These are phyloP conservation scores for Daboia siamensis DNA, from an alignment of 2,113 vertebrate genomes.

Conservation along the genomic window DNA sequence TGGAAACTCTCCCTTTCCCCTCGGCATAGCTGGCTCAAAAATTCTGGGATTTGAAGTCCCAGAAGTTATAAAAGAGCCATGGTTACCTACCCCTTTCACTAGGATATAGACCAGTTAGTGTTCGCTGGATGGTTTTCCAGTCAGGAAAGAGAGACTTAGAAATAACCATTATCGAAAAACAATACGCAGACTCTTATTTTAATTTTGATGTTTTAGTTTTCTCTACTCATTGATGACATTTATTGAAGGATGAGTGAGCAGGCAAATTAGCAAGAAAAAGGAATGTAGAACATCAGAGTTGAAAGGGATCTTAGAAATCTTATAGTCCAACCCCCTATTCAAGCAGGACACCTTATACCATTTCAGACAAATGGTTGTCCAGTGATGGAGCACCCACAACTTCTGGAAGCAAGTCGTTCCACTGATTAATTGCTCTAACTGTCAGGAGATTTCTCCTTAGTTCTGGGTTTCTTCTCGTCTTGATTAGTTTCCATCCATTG, in stretches of 20 bases:
- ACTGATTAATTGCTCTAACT: background rate
- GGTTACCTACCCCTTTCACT: background rate
- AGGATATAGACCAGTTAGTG: background rate
- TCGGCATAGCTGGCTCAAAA: too few relatives aligned
- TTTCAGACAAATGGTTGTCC: background rate
- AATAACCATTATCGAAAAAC: background rate
- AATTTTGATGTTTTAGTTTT: background rate
- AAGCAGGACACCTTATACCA: background rate
- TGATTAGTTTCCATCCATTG: background rate
- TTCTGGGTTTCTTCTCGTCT: background rate
- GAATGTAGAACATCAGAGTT: background rate
- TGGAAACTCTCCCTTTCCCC: too few relatives aligned
- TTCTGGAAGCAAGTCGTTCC: background rate
- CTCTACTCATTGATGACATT: background rate
- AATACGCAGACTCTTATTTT: background rate
- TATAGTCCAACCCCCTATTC: background rate
- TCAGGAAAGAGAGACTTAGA: background rate
- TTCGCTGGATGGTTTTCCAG: background rate
- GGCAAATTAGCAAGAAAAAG: background rate
- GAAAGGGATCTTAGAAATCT: background rate
- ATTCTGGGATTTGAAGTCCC: too few relatives aligned
- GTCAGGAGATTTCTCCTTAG: background rate
- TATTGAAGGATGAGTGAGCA: background rate
- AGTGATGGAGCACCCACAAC: background rate
- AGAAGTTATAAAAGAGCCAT: too few relatives aligned